phyloP scores from a whole-genome alignment of 2,888 invertebrate species.

The Andrena fulva region DNA sequence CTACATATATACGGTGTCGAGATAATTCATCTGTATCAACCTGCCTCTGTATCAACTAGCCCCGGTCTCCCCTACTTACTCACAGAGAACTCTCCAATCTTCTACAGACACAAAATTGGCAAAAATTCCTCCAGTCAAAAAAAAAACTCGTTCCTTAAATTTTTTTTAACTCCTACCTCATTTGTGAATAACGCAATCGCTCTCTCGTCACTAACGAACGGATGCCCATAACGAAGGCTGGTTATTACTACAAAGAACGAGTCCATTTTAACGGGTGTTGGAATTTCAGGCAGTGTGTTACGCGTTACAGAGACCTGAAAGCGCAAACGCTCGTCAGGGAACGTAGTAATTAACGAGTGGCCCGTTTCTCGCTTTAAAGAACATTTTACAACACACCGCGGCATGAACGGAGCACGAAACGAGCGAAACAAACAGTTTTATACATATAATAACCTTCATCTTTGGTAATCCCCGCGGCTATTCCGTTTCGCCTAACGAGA shows the following conservation, averaged over 20 bases:
- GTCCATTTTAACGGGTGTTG: conserved; percentile 16
- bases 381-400: conserved; percentile 10
- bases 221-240: too few species aligned
- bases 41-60: too few species aligned
- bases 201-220: too few species aligned
- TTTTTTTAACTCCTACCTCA: too few species aligned
- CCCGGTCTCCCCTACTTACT: too few species aligned
- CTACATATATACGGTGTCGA: too few species aligned
- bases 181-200: too few species aligned
- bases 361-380: conserved; percentile 23
- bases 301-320: conserved; percentile 24
- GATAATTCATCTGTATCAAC: too few species aligned
- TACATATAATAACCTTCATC: conserved; percentile 42
- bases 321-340: neutral
- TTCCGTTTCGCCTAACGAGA: conserved; percentile 3
- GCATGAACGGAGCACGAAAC: neutral
- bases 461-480: conserved; percentile 15
- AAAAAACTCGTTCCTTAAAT: too few species aligned
- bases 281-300: neutral
- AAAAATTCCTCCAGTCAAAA: too few species aligned
- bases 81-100: too few species aligned
- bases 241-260: neutral
- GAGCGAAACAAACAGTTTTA: conserved; percentile 20
- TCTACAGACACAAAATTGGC: too few species aligned
- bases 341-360: conserved; percentile 35